Percentiles rank a stretch among this genome's conserved stretches.
Evolutionary conservation across 2,888 invertebrate species (phyloP).

Genomic region (Erebia aethiops): DNA sequence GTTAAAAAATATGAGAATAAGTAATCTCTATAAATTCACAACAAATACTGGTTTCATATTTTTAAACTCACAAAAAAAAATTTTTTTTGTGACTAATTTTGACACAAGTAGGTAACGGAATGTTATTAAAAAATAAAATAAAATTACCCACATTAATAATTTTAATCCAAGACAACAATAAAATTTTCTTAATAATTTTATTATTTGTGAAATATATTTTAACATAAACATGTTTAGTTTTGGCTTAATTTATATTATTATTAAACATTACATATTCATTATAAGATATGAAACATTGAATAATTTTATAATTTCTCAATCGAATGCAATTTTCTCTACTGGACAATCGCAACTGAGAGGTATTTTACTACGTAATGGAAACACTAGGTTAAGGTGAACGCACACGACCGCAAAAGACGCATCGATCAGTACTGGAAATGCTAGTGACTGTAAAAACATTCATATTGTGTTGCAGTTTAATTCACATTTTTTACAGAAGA

Average conservation of each 20-base stretch:
- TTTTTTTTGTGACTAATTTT: not conserved
- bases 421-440: not conserved
- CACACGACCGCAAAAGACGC: not conserved
- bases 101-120: slow-evolving; percentile 6
- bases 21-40: not conserved
- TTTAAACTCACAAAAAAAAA: not conserved
- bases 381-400: no score
- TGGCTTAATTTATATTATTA: not conserved
- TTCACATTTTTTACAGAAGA: no score
- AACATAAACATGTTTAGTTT: not conserved
- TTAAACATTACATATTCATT: no score
- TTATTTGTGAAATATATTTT: slow-evolving; percentile 4
- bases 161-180: not conserved
- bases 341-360: not conserved
- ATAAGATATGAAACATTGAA: not conserved
- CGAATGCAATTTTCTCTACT: not conserved
- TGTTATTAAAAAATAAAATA: not conserved
- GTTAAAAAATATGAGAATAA: not conserved
- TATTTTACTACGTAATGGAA: slow-evolving; percentile 7
- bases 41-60: not conserved
- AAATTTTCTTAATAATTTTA: not conserved
- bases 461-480: no score
- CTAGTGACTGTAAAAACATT: no score
- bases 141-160: not conserved
- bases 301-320: not conserved